Evolutionary conservation across 1,140 invertebrate genomes (phyloP).

Genomic region (Drosophila elegans): DNA sequence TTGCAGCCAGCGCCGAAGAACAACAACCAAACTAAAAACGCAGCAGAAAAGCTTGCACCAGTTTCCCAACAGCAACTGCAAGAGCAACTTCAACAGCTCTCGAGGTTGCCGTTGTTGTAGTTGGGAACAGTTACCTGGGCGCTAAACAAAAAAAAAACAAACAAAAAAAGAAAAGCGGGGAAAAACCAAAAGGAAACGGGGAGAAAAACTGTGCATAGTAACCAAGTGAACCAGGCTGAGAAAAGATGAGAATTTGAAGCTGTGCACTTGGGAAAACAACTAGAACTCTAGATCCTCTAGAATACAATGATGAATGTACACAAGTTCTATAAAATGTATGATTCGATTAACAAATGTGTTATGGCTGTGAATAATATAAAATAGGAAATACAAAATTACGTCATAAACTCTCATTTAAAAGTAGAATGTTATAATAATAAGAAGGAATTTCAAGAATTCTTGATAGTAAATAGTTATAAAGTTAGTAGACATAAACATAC

Average conservation of each 20-base stretch:
- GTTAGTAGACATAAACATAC: too few relatives aligned
- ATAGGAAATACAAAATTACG: too few relatives aligned
- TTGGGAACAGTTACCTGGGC: constrained; percentile 76
- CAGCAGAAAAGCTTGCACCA: constrained; percentile 69
- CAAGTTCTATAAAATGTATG: not conserved
- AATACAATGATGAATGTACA: not conserved
- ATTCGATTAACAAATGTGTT: too few relatives aligned
- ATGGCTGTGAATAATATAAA: too few relatives aligned
- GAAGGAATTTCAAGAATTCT: too few relatives aligned
- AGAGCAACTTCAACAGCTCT: constrained; percentile 13
- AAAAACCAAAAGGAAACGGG: constrained; percentile 33
- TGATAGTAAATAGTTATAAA: too few relatives aligned
- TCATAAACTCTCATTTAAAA: too few relatives aligned
- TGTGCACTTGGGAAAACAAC: constrained; percentile 1
- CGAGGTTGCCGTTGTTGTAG: constrained; percentile 30
- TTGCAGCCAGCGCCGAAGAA: constrained; percentile 53
- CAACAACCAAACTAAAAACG: constrained; percentile 12
- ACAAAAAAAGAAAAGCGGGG: constrained; percentile 13
- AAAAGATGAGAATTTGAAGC: constrained; percentile 28
- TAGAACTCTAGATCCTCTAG: not conserved
- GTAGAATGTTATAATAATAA: too few relatives aligned
- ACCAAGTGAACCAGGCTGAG: constrained; percentile 53
- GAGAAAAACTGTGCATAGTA: constrained; percentile 46
- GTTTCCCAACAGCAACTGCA: constrained; percentile 62
- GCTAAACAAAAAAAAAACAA: constrained; percentile 70